Evolutionary conservation across 2,797 vertebrate species (phyloP).

Genomic region (Gila robusta): DNA sequence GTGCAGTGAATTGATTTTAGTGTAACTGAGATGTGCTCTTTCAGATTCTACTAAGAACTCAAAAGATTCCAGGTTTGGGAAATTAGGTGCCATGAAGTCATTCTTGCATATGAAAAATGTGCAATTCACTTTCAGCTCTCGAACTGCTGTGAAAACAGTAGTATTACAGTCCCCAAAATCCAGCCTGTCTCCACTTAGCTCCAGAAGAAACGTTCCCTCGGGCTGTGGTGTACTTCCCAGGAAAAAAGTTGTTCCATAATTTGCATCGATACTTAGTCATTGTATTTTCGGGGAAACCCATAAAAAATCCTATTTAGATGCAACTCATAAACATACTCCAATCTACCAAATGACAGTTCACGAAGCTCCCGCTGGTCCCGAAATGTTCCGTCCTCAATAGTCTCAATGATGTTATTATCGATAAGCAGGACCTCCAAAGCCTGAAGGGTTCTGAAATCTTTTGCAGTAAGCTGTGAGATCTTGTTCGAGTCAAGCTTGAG

Average conservation of each 20-base stretch:
- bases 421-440: conserved; percentile 55
- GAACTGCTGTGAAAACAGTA: conserved; percentile 44
- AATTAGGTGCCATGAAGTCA: conserved; percentile 34
- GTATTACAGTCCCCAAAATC: neutral
- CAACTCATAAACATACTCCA: conserved; percentile 54
- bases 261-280: conserved; percentile 51
- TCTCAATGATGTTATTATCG: conserved; percentile 38
- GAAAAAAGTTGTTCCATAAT: conserved; percentile 45
- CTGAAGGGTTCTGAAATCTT: conserved; percentile 47
- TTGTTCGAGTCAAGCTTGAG: conserved; percentile 52
- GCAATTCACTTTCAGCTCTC: conserved; percentile 46
- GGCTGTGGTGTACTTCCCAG: conserved; percentile 4
- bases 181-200: conserved; percentile 44
- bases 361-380: conserved; percentile 37
- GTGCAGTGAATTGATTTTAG: conserved; percentile 45
- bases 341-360: conserved; percentile 55
- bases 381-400: conserved; percentile 51
- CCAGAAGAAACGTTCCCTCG: conserved; percentile 43
- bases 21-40: neutral
- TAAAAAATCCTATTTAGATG: conserved; percentile 50
- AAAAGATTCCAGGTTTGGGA: conserved; percentile 54
- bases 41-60: conserved; percentile 38
- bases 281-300: conserved; percentile 52
- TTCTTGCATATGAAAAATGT: neutral
- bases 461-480: conserved; percentile 33